Base-by-base conservation (phyloP, 1,140 invertebrate species). In the Dendroctonus ponderosae region DNA sequence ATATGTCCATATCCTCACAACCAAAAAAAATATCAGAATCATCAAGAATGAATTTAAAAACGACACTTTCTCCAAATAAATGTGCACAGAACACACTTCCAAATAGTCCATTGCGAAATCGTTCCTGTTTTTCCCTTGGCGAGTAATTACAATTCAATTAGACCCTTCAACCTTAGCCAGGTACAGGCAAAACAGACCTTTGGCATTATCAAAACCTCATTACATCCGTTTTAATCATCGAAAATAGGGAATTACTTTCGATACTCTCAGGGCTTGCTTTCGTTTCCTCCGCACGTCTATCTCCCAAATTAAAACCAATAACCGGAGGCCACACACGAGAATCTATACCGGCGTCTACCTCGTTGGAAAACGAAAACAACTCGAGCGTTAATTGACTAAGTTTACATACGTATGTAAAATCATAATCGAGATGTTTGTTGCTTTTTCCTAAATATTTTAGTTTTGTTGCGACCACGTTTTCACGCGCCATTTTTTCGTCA, bases 171-270 rank as follows among this genome's bases (percentile, higher is more conserved):
- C 12, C 50, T 26, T 14, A 12, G 8, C 50, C 12, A 26, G 50
- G 14, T 15, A 26, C 26, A 26, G 26, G 3, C 26, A 26, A 26
- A 26, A 26, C 26, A 26, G 26, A 12, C 61, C 38, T 62, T 64
- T 56, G 11, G 54, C 48, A n/a, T 66, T 40, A 59, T 66, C 64
- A 59, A 66, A 66, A 66, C 56, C 46, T 50, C 57, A 50, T 66
- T 66, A 65, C 56, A 59, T 66, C 64, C 64, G 52, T 50, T 66
- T 66, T 66, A 66, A 66, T 66, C 64, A 66, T 66, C 56, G 64
- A 60, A 66, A 66, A 66, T 66, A 66, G 64, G 64, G 64, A 59
- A 66, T 66, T 66, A 66, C 64, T 56, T 66, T 66, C 64, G 64
- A 66, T 66, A 66, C 46, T n/a, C 37, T 40, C 7, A 12, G 64